Conservation (phyloP, 2,797 vertebrate genomes). For the Cryptoblepharus egeriae region DNA sequence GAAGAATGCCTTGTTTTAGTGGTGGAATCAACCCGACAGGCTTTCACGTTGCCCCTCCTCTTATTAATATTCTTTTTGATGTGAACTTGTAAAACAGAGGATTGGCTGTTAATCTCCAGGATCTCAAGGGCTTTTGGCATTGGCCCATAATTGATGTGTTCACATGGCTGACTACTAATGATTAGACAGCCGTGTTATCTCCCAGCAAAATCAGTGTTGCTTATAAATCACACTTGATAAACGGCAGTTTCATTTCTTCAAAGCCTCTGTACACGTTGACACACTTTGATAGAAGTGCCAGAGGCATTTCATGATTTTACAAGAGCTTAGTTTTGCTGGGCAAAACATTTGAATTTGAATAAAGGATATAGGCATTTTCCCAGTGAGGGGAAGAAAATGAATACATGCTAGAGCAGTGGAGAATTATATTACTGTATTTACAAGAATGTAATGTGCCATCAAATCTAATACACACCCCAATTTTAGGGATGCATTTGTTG, state of each 20-base stretch:
- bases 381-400: slow-evolving; percentile 29
- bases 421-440: not conserved
- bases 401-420: not conserved
- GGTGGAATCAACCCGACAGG: slow-evolving; percentile 78
- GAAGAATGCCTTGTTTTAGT: slow-evolving; percentile 74
- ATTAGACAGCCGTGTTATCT: slow-evolving; percentile 83
- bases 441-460: no score
- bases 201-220: slow-evolving; percentile 80
- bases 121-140: slow-evolving; percentile 85
- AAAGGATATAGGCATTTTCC: slow-evolving; percentile 17
- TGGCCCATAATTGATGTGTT: slow-evolving; percentile 85
- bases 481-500: no score
- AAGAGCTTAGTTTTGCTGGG: slow-evolving; percentile 70
- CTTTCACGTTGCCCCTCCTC: slow-evolving; percentile 78
- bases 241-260: slow-evolving; percentile 78
- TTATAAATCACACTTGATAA: slow-evolving; percentile 83
- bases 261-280: slow-evolving; percentile 66
- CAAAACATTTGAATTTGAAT: slow-evolving; percentile 69
- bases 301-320: slow-evolving; percentile 69
- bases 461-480: no score
- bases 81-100: slow-evolving; percentile 85
- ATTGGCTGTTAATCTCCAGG: slow-evolving; percentile 84
- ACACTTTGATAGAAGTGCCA: slow-evolving; percentile 71
- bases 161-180: slow-evolving; percentile 84
- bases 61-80: slow-evolving; percentile 87